Base-by-base conservation (phyloP, 2,888 invertebrate genomes). In the Polymixis flavicincta region DNA sequence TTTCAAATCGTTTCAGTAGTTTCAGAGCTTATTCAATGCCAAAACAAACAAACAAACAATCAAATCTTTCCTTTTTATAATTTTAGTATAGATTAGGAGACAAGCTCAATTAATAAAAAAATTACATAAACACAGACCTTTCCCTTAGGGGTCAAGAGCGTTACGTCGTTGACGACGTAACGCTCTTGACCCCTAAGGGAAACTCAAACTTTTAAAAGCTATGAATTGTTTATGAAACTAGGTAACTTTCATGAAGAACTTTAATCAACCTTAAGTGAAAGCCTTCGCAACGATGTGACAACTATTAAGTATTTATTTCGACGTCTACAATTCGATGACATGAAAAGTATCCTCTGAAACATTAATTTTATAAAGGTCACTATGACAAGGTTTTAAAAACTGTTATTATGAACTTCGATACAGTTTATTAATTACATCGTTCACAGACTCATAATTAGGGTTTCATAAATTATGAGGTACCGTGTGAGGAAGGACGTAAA, bases 191-290 rank as follows among this genome's bases (percentile, higher is more conserved):
- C 71, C 71, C 68, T 55, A 60, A 75, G 48, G 66, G 59, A 65
- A 55, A 14, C 64, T 67, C 19, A 28, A 50, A 68, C 72, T 78
- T 83, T 79, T 73, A 79, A 83, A 76, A 76, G 55, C 48, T 54
- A 28, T 85, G 84, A 85, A 82, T 87, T 76, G 64, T 83, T 85
- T 76, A 85, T 82, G 67, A 73, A 74, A 78, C 61, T 61, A 68
- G 17, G 42, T 59, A 71, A 65, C 61, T 81, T 83, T 81, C 67
- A 66, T 74, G 63, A 76, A 79, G 73, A 72, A 57, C 61, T 54
- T 60, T 65, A 71, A 64, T 54, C 25, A 60, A 59, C 68, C 65
- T 59, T 61, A 73, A 77, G 45, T 79, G 67, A 71, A 66, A 86
- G 63, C 63, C 71, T 71, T 68, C n/a, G 48, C 67, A 73, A 81